Evolutionary conservation across 2,888 invertebrate species (phyloP).

Genomic region (Onchidella celtica): DNA sequence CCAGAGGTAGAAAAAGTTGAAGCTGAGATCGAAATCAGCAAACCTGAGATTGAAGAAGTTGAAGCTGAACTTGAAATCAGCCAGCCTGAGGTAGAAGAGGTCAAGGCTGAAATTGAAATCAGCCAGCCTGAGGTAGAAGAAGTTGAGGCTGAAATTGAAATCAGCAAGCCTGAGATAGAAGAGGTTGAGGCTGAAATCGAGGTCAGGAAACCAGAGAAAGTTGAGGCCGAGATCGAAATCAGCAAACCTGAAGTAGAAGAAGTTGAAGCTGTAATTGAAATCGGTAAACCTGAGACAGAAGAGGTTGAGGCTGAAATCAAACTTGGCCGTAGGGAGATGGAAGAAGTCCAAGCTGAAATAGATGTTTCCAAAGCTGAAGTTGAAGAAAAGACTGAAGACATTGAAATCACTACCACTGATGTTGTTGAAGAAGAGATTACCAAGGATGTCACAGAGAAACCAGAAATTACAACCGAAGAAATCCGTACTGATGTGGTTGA

Average conservation of each 20-base stretch:
- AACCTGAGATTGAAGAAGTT: conserved; percentile 46
- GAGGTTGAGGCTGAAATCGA: conserved; percentile 54
- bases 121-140: conserved; percentile 17
- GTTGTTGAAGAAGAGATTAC: conserved; percentile 82
- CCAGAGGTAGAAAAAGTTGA: conserved; percentile 71
- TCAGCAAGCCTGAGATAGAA: conserved; percentile 32
- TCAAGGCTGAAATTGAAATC: conserved; percentile 37
- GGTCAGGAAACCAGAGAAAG: conserved; percentile 64
- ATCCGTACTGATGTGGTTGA: too few relatives aligned
- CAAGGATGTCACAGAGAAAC: conserved; percentile 40
- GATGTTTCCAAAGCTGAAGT: conserved; percentile 32
- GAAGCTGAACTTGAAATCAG: conserved; percentile 42
- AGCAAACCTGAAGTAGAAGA: conserved; percentile 71
- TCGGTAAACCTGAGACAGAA: conserved; percentile 58
- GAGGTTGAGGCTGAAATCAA: conserved; percentile 58
- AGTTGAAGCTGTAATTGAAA: conserved; percentile 75
- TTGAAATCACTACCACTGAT: conserved; percentile 47
- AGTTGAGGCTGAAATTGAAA: conserved; percentile 55
- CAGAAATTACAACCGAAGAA: conserved; percentile 83
- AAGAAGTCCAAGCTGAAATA: conserved; percentile 56
- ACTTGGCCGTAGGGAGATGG: conserved; percentile 62
- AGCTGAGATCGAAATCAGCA: conserved; percentile 50
- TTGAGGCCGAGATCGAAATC: conserved; percentile 81
- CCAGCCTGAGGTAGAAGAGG: conserved; percentile 51
- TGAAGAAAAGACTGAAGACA: conserved; percentile 34